Evolutionary conservation across 2,797 vertebrate genomes (phyloP).

Genomic region (Aphelocoma californica): DNA sequence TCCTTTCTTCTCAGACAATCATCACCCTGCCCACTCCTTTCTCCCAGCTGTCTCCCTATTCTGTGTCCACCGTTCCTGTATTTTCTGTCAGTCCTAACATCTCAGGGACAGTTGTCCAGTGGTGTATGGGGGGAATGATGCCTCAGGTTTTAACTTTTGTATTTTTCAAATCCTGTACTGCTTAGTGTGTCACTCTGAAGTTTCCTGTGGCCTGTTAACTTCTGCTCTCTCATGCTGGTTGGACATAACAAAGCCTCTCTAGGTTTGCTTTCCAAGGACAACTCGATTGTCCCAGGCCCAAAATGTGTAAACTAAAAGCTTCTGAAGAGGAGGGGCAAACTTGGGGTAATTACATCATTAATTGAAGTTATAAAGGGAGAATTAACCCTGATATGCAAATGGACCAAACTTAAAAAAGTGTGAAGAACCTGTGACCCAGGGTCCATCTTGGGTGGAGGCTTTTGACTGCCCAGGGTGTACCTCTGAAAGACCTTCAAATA

Average conservation of each 20-base stretch:
- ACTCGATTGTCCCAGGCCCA: background rate
- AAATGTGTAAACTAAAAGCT: background rate
- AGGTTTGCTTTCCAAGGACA: background rate
- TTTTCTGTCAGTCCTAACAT: background rate
- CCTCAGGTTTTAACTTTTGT: background rate
- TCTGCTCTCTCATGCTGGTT: background rate
- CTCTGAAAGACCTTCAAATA: background rate
- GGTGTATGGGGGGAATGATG: background rate
- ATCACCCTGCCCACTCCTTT: background rate
- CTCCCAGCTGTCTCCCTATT: background rate
- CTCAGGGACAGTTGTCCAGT: background rate
- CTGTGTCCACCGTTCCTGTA: background rate
- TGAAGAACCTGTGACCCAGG: background rate
- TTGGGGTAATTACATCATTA: background rate
- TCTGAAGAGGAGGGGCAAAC: background rate
- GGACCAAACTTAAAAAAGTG: background rate
- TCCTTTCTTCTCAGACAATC: background rate
- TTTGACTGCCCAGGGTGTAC: background rate
- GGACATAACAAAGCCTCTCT: background rate
- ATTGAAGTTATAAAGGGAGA: background rate
- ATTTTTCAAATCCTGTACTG: background rate
- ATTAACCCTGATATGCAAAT: background rate
- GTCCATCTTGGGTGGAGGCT: background rate
- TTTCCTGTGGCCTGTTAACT: background rate
- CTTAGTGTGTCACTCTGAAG: background rate